Conservation (phyloP, 2,797 vertebrate genomes). For the Tokudaia tokunoshimensis region DNA sequence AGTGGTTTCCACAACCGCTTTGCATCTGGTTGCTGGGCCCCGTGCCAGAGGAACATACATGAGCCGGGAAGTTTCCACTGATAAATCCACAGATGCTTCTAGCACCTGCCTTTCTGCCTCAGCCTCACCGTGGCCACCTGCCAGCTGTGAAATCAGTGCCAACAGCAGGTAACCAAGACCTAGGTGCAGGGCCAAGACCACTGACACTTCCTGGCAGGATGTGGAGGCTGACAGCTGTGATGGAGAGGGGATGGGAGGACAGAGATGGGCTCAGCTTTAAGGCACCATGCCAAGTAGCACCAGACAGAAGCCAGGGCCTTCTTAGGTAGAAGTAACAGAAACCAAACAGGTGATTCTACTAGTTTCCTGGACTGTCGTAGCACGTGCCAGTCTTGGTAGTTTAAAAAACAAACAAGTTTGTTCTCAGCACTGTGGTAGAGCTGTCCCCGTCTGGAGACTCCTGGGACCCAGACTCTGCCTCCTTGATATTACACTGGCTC, state of each 20-base stretch:
- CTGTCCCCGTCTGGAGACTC: neutral
- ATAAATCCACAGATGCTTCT: slow-evolving; percentile 40
- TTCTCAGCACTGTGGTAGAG: neutral
- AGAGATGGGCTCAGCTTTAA: neutral
- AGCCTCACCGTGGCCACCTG: slow-evolving; percentile 40
- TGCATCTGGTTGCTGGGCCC: slow-evolving; percentile 33
- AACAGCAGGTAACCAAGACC: slow-evolving; percentile 35
- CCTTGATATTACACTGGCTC: neutral
- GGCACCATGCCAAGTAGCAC: neutral
- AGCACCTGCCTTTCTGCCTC: slow-evolving; percentile 71
- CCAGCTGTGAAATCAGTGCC: neutral
- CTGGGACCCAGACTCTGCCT: neutral
- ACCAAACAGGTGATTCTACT: neutral
- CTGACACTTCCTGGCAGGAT: neutral
- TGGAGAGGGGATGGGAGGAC: neutral
- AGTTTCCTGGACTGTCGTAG: neutral
- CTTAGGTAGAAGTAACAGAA: neutral
- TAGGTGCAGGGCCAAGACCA: neutral
- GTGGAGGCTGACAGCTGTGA: rapidly evolving
- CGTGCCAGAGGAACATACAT: slow-evolving; percentile 33
- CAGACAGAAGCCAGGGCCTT: neutral
- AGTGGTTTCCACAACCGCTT: slow-evolving; percentile 1
- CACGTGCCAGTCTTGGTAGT: neutral
- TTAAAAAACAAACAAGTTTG: neutral
- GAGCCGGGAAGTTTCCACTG: slow-evolving; percentile 73